A percentile compares a stretch with the other conserved stretches of the same genome.
These are phyloP conservation scores for Naja naja DNA, from an alignment of 2,113 vertebrate species.

Conservation along the genomic window DNA sequence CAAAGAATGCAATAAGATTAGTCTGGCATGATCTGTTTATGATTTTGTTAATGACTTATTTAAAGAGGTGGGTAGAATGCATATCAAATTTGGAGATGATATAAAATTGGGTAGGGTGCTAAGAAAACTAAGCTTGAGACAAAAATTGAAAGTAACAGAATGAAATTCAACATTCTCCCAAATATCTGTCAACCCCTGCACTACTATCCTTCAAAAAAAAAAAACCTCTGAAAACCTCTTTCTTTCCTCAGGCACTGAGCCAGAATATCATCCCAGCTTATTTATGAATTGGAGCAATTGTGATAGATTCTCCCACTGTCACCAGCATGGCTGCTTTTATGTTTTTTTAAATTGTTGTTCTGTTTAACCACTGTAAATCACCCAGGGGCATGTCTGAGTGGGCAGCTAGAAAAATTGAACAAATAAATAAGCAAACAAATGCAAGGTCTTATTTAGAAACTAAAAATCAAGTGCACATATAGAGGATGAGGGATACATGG, in stretches of 20 bases:
- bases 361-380: too few species aligned
- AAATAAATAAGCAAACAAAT: too few species aligned
- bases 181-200: background rate
- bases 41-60: background rate
- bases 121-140: background rate
- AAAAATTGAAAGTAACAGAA: background rate
- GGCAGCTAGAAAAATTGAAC: too few species aligned
- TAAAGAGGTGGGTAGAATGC: background rate
- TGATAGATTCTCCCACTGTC: background rate
- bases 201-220: background rate
- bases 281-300: background rate
- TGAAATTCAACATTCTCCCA: background rate
- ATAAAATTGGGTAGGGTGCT: background rate
- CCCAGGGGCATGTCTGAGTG: too few species aligned
- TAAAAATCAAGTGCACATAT: too few species aligned
- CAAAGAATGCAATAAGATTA: too few species aligned
- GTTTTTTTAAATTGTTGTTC: too few species aligned
- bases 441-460: too few species aligned
- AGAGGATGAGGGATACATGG: too few species aligned
- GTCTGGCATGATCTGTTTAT: too few species aligned
- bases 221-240: background rate
- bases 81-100: background rate
- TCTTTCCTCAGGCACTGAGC: background rate
- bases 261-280: background rate
- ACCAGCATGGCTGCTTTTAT: too few species aligned